A percentile compares a stretch with the other conserved stretches of the same genome.
Conservation (phyloP, 2,113 vertebrate genomes). For the Porphyrio hochstetteri region DNA sequence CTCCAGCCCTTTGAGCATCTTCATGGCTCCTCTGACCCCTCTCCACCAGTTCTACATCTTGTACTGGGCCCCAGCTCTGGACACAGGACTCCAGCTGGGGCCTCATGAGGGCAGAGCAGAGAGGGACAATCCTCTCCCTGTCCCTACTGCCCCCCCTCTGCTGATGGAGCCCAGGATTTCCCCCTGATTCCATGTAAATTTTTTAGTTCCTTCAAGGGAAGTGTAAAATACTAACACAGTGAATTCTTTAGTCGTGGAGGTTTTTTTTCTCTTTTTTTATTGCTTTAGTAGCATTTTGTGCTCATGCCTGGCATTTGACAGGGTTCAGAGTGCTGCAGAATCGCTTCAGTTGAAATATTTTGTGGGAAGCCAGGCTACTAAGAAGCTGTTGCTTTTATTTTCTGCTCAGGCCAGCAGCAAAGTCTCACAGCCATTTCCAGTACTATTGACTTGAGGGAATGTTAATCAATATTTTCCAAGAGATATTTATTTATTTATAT, state of each 20-base stretch:
- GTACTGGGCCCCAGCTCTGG: too few relatives aligned
- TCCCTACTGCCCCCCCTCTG: too few relatives aligned
- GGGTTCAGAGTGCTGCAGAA: background rate
- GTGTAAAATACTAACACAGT: background rate
- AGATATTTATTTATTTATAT: background rate
- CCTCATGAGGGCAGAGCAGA: too few relatives aligned
- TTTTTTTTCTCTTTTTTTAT: background rate
- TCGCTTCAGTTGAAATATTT: background rate
- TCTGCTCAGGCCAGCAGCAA: background rate
- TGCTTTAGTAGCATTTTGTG: background rate
- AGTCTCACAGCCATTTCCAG: background rate
- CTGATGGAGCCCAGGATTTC: too few relatives aligned
- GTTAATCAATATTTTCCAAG: background rate
- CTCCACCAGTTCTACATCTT: too few relatives aligned
- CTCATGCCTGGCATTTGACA: background rate
- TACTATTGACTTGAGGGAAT: background rate
- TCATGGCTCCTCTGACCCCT: too few relatives aligned
- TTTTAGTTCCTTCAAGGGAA: background rate
- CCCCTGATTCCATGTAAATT: background rate
- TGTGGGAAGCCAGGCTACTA: background rate
- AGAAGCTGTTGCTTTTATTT: background rate
- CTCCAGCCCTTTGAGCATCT: too few relatives aligned
- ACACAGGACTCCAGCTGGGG: too few relatives aligned
- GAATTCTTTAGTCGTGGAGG: background rate
- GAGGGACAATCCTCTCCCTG: too few relatives aligned